Conservation (phyloP, 2,797 vertebrate species). For the Acrossocheilus fasciatus region DNA sequence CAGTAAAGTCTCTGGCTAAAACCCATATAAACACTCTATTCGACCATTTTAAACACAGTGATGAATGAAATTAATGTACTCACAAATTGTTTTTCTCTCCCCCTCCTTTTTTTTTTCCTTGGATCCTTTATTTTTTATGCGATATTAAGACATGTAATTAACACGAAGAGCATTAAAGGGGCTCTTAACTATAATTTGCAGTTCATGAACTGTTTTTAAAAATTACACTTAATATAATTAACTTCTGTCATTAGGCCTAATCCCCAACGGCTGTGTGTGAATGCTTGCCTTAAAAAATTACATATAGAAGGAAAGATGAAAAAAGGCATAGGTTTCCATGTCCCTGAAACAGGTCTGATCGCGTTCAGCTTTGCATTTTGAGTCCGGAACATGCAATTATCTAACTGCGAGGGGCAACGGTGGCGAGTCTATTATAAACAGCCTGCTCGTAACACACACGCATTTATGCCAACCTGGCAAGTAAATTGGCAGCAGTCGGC, state of each 20-base stretch:
- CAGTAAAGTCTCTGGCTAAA: not conserved
- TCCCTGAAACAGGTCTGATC: constrained; percentile 57
- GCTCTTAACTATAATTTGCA: constrained; percentile 87
- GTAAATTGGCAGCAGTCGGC: constrained; percentile 30
- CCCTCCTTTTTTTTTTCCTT: constrained; percentile 65
- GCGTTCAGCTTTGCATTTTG: constrained; percentile 61
- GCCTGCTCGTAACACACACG: constrained; percentile 49
- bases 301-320: constrained; percentile 66
- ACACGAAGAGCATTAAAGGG: constrained; percentile 83
- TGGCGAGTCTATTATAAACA: constrained; percentile 68
- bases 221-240: constrained; percentile 90
- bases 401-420: constrained; percentile 67
- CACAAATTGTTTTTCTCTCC: constrained; percentile 66
- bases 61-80: constrained; percentile 41
- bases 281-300: constrained; percentile 79
- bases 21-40: not conserved
- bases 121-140: constrained; percentile 72
- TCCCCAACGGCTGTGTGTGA: constrained; percentile 80
- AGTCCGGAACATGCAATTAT: constrained; percentile 72
- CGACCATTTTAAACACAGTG: not conserved
- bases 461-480: constrained; percentile 16
- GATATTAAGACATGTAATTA: constrained; percentile 85
- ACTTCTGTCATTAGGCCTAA: constrained; percentile 86
- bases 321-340: constrained; percentile 57
- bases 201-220: constrained; percentile 88